Evolutionary conservation across 2,113 vertebrate species (phyloP).

Genomic region (Prolemur simus): DNA sequence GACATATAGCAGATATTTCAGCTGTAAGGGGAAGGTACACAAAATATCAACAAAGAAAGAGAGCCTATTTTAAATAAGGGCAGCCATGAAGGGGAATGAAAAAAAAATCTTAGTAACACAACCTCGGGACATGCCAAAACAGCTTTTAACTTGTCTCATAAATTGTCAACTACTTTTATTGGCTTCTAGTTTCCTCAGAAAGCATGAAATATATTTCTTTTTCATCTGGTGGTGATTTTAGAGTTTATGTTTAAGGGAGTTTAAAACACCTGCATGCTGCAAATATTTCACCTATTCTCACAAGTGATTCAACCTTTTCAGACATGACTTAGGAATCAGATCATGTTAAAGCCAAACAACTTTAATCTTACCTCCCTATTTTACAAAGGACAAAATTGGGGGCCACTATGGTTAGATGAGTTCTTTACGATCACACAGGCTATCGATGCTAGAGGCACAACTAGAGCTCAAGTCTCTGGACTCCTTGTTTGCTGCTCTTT

Average conservation of each 20-base stretch:
- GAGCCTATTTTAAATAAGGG: slow-evolving; percentile 61
- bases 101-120: slow-evolving; percentile 9
- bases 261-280: background rate
- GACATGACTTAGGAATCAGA: slow-evolving; percentile 25
- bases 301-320: background rate
- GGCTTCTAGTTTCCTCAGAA: background rate
- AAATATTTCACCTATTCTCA: background rate
- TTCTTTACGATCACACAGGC: background rate
- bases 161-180: background rate
- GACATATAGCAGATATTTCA: slow-evolving; percentile 99
- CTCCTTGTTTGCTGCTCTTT: background rate
- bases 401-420: background rate
- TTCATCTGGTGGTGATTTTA: background rate
- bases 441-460: background rate
- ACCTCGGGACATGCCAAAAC: background rate
- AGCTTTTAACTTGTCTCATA: background rate
- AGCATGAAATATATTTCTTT: background rate
- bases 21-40: slow-evolving; percentile 91
- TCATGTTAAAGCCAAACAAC: background rate
- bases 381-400: background rate
- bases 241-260: background rate
- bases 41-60: slow-evolving; percentile 84
- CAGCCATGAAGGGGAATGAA: background rate
- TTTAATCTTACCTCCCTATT: background rate
- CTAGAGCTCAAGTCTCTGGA: background rate